A percentile compares a stretch with the other conserved stretches of the same genome.
phyloP scores from a whole-genome alignment of 2,888 invertebrate genomes.

The Ophioninae sp. region DNA sequence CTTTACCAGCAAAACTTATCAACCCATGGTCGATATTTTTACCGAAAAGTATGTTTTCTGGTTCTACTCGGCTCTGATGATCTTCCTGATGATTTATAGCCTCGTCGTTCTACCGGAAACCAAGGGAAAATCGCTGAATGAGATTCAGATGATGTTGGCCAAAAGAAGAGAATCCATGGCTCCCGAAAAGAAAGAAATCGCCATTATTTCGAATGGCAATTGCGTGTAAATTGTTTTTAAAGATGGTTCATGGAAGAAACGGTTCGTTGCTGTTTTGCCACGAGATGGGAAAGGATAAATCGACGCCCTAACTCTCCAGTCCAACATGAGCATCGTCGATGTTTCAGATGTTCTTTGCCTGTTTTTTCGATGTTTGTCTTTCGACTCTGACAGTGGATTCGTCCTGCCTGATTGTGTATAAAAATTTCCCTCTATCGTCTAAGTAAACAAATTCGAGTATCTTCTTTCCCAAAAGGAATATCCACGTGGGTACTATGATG shows the following conservation, averaged over 20 bases:
- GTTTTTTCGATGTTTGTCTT: constrained; percentile 5
- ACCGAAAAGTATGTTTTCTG: constrained; percentile 68
- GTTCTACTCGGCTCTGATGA: constrained; percentile 67
- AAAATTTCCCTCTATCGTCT: not conserved
- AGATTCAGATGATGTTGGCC: constrained; percentile 58
- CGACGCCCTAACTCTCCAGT: too few relatives aligned
- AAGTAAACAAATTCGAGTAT: constrained; percentile 2
- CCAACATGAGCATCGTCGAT: too few relatives aligned
- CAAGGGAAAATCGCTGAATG: constrained; percentile 59
- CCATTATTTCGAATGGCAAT: constrained; percentile 25
- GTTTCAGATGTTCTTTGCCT: not conserved
- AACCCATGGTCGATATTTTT: constrained; percentile 66
- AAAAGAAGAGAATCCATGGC: constrained; percentile 35
- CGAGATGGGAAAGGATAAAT: not conserved
- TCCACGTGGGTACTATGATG: not conserved
- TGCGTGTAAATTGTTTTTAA: constrained; percentile 13
- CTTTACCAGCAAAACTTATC: constrained; percentile 65
- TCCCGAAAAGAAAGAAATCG: constrained; percentile 33
- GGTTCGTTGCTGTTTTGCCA: too few relatives aligned
- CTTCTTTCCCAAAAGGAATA: not conserved
- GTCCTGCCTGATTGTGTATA: constrained; percentile 1
- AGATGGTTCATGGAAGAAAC: not conserved
- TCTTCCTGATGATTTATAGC: constrained; percentile 65
- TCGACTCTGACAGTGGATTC: constrained; percentile 12
- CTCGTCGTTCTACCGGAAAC: constrained; percentile 67